These are phyloP conservation scores for Nerophis lumbriciformis DNA, from an alignment of 2,113 vertebrate species.

Conservation along the genomic window DNA sequence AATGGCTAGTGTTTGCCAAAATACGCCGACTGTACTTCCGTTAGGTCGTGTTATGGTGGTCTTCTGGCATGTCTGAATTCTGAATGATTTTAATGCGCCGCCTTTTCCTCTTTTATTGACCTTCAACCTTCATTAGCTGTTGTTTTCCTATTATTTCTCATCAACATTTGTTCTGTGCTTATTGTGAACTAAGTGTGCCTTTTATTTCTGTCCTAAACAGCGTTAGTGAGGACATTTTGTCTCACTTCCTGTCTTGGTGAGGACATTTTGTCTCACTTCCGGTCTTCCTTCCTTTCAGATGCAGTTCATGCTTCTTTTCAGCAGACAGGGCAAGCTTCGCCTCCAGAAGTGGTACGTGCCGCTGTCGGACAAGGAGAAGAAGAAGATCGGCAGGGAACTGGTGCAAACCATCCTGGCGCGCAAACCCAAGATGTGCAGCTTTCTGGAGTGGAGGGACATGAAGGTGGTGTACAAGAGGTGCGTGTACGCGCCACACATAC, in stretches of 20 bases:
- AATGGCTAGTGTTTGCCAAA: background rate
- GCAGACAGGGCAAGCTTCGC: conserved; percentile 94
- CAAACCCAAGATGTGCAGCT: conserved; percentile 99
- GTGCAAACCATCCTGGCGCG: conserved; percentile 93
- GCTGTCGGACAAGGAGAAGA: conserved; percentile 96
- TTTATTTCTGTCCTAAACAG: too few relatives aligned
- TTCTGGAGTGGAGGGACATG: conserved; percentile 86
- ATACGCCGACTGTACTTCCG: conserved; percentile 20
- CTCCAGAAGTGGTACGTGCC: conserved; percentile 99
- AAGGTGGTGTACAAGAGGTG: conserved; percentile 96
- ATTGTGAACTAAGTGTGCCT: too few relatives aligned
- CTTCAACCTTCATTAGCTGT: too few relatives aligned
- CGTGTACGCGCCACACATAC: conserved; percentile 4
- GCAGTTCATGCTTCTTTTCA: conserved; percentile 99
- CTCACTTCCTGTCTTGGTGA: too few relatives aligned
- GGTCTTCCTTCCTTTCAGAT: conserved; percentile 73
- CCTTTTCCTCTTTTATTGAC: too few relatives aligned
- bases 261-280: background rate
- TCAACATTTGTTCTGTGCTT: background rate
- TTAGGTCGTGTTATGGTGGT: background rate
- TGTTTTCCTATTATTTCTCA: too few relatives aligned
- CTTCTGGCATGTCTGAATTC: background rate
- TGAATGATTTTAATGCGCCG: too few relatives aligned
- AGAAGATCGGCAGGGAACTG: conserved; percentile 97
- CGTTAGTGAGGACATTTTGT: too few relatives aligned